Base-by-base conservation (phyloP, 2,888 invertebrate species). In the Drosophila austrosaltans region DNA sequence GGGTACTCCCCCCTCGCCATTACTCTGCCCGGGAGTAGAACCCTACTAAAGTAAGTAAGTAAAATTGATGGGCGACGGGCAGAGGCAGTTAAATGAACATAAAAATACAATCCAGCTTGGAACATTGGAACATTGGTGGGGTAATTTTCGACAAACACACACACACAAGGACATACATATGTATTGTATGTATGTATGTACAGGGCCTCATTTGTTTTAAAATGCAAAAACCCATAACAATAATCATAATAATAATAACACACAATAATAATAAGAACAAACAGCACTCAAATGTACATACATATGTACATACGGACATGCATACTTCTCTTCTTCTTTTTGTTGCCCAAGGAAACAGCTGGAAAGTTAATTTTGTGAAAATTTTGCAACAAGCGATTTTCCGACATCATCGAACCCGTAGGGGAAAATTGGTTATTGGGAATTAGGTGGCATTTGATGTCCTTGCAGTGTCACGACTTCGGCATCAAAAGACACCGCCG, bases 21-120 rank as follows among this genome's bases (percentile, higher is more conserved):
- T 4, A 36, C 8, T 28, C 5, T 30, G 53, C 5, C 30, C 30
- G 53, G 25, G 39, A 16, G 16, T 20, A 22, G 20, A 7, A 56
- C 61, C 76, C 66, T 61, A 63, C 64, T 25, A 25, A 48, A 48
- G 48, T 71, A 68, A 75, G 88, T 82, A 82, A 66, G 83, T 82
- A 75, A 87, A 87, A 82, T 82, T 82, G 82, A 87, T 87, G 88
- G 82, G 57, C 83, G 72, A 82, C 82, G 78, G 88, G 82, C 88
- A 44, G 67, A 44, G 67, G 82, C 82, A 85, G 82, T 82, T 82
- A 82, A 85, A 75, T 65, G 60, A 58, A 69, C 87, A 82, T 82
- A 74, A 74, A 74, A 74, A 53, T 57, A 39, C 22, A 57, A 56
- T 36, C 56, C 56, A 56, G 56, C 56, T n/a, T 20, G n/a, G 16